Conservation (phyloP, 2,797 vertebrate species). For the Spheniscus humboldti region DNA sequence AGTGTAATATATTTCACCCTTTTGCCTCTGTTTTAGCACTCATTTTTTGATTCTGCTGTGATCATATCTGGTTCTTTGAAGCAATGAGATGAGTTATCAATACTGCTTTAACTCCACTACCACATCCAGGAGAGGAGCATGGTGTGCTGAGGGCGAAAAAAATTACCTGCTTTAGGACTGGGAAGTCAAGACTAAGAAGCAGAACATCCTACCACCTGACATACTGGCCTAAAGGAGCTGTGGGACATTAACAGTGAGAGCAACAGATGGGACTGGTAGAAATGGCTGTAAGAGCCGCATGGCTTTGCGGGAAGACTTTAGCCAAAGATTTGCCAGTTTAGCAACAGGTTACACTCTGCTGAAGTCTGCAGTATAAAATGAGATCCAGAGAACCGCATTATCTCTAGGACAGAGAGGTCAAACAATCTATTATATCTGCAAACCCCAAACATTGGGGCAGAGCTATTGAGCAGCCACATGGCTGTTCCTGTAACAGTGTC, state of each 20-base stretch:
- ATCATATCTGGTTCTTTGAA: constrained; percentile 48
- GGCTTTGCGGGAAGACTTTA: neutral
- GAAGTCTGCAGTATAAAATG: neutral
- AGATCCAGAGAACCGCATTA: neutral
- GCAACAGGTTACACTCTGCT: neutral
- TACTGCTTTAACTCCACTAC: constrained; percentile 12
- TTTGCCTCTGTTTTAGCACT: constrained; percentile 45
- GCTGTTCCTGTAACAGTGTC: neutral
- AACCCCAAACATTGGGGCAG: neutral
- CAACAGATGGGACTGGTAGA: neutral
- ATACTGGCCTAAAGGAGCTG: neutral
- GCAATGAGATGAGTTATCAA: constrained; percentile 33
- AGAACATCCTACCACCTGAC: neutral
- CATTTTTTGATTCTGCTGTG: constrained; percentile 53
- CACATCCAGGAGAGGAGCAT: neutral
- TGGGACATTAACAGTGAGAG: neutral
- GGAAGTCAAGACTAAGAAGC: neutral
- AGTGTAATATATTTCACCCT: constrained; percentile 51
- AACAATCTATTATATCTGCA: neutral
- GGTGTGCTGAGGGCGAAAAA: neutral
- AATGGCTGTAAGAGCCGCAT: fast-evolving
- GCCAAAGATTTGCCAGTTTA: neutral
- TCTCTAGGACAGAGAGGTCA: neutral
- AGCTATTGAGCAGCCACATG: neutral
- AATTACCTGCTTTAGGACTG: neutral